These are phyloP conservation scores for Syngnathus scovelli DNA, from an alignment of 2,113 vertebrate species.

Conservation along the genomic window DNA sequence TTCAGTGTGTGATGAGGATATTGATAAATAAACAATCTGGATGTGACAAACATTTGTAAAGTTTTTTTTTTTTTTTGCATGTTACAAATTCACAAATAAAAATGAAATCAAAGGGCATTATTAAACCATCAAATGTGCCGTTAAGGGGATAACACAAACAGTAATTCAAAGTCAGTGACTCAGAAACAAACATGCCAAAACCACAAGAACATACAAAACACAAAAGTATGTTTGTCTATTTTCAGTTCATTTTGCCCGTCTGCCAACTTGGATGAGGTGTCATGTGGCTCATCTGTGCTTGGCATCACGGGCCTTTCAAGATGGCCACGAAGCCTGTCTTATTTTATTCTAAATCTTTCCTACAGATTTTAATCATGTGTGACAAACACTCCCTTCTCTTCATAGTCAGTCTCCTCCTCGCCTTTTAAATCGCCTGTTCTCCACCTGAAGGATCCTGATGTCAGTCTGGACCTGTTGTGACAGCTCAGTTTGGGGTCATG, in stretches of 20 bases:
- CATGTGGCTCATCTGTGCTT: constrained; percentile 10
- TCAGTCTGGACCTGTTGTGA: constrained; percentile 59
- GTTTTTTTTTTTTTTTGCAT: not conserved
- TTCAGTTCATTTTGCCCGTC: constrained; percentile 33
- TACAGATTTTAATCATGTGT: not conserved
- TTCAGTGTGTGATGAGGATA: not conserved
- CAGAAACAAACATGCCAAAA: not conserved
- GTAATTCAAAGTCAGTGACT: not conserved
- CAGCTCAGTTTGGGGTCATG: constrained; percentile 80
- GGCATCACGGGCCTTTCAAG: constrained; percentile 8
- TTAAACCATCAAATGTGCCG: not conserved
- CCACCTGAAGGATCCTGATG: constrained; percentile 70
- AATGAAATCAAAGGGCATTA: not conserved
- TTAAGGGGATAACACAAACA: not conserved
- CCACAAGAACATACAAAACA: not conserved
- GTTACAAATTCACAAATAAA: not conserved
- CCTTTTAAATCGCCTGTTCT: not conserved
- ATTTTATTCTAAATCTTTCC: not conserved
- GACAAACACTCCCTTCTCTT: not conserved
- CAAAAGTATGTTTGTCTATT: constrained; percentile 16
- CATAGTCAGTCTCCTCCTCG: not conserved
- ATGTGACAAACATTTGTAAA: not conserved
- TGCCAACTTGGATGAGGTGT: constrained; percentile 16
- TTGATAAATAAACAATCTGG: not conserved
- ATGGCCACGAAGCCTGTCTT: not conserved